phyloP scores from a whole-genome alignment of 2,113 vertebrate species.

The Platichthys flesus region DNA sequence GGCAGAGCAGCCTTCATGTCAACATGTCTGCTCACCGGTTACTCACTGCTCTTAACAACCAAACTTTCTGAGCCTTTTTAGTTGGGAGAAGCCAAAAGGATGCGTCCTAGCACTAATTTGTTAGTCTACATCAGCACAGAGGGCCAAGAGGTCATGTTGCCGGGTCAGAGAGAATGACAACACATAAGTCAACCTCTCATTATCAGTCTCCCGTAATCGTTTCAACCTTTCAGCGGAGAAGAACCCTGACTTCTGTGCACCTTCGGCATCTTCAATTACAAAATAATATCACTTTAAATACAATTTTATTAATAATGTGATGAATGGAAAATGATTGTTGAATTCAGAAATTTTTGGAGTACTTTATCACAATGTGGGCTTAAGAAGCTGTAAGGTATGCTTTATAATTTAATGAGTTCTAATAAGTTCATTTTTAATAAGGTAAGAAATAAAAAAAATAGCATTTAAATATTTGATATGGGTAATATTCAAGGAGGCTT shows the following conservation, averaged over 20 bases:
- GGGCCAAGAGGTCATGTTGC: slow-evolving; percentile 14
- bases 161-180: slow-evolving; percentile 31
- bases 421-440: background rate
- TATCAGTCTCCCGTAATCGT: background rate
- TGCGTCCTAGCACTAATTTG: slow-evolving; percentile 5
- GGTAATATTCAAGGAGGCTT: background rate
- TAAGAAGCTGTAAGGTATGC: background rate
- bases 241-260: no score
- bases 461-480: background rate
- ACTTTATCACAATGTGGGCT: background rate
- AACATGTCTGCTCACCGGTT: slow-evolving; percentile 48
- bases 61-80: slow-evolving; percentile 37
- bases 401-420: background rate
- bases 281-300: no score
- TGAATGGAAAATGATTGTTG: no score
- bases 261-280: no score
- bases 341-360: background rate
- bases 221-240: background rate
- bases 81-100: background rate
- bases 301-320: no score
- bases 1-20: slow-evolving; percentile 61
- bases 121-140: background rate
- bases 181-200: background rate
- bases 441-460: background rate
- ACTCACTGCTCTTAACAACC: slow-evolving; percentile 36